Evolutionary conservation across 2,113 vertebrate species (phyloP), one percentile per base, ranked within the genome.

Genomic region (Forbesichthys papilliferus): DNA sequence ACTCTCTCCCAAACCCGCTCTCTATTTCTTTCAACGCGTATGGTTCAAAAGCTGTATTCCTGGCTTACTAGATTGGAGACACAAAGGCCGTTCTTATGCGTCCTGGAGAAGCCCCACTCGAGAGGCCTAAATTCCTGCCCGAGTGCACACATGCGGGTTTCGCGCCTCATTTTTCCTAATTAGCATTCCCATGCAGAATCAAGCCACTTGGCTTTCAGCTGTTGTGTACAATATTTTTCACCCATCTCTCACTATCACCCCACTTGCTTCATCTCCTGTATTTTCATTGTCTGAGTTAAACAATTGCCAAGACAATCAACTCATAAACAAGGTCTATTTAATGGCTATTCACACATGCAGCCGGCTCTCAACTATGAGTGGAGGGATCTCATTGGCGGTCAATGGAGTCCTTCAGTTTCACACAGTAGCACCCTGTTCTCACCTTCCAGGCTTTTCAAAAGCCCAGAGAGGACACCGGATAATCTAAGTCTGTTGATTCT

Each of bases 61-160:
- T 92, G 94, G 90, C 92, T 93, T 90, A 91, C 71, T 86, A 89
- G 88, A 92, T 83, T 84, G 86, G 85, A 87, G 90, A 27, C 76
- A 97, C 95, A 97, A 98, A 96, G 93, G 88, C 87, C 84, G 90
- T 93, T 92, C 93, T 93, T 93, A 92, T 95, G 90, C 83, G 79
- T 91, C 81, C 83, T 20, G 80, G 84, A 88, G 92, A 87, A 95
- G 88, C 89, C 81, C 92, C 82, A 93, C 88, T 88, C 60, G 86
- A 94, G 92, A 91, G 91, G 88, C 94, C 91, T 93, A 75, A 55
- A 90, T 92, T 90, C 87, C 82, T 89, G 90, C 74, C 84, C 36
- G 83, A 84, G 88, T 74, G 81, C 86, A 87, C 93, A 87, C 81
- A 87, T 87, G 91, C 93, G 91, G 89, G 92, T 78, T 77, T 79